These are phyloP conservation scores for Microhierax caerulescens DNA, from an alignment of 2,797 vertebrate species.

Conservation along the genomic window DNA sequence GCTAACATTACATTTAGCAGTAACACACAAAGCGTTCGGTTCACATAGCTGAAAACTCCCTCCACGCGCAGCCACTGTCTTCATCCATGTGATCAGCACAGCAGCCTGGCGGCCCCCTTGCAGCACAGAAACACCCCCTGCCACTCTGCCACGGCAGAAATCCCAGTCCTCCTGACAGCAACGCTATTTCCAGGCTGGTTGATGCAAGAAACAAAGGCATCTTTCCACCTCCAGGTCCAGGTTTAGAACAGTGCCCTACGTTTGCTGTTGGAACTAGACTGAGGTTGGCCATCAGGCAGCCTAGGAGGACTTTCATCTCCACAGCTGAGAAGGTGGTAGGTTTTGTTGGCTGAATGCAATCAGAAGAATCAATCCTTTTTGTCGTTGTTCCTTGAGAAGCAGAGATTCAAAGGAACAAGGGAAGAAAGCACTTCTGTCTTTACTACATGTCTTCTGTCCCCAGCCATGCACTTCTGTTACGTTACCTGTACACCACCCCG, in stretches of 20 bases:
- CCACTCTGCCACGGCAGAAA: background rate
- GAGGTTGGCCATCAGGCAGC: fast-evolving
- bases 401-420: background rate
- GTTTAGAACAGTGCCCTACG: fast-evolving
- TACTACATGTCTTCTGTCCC: background rate
- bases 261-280: background rate
- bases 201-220: background rate
- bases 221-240: background rate
- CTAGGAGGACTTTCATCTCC: background rate
- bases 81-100: background rate
- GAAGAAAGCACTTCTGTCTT: background rate
- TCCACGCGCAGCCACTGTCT: background rate
- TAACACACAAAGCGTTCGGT: background rate
- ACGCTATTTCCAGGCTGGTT: background rate
- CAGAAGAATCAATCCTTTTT: background rate
- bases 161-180: background rate
- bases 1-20: background rate
- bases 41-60: background rate
- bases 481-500: fast-evolving
- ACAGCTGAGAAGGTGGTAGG: background rate
- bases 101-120: background rate
- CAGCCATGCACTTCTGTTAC: background rate
- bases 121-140: background rate
- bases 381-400: background rate
- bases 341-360: background rate